Percentiles rank a stretch among this genome's conserved stretches.
Evolutionary conservation across 92 coral and sea anemone genomes (phyloP).

Genomic region (Palythoa grandiflora): DNA sequence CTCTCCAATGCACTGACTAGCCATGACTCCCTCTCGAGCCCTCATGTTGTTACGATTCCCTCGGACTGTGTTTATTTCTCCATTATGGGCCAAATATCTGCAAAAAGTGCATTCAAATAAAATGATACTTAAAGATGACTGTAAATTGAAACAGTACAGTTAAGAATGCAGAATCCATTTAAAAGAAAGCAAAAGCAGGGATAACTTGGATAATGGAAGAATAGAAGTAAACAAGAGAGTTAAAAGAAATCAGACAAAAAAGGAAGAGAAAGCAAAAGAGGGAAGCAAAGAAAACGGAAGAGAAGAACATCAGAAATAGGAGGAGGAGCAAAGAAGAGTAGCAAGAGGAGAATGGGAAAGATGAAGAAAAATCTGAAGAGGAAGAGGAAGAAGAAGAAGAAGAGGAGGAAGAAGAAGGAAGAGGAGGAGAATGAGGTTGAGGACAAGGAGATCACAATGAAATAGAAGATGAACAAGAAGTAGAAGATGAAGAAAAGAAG

Average conservation of each 20-base stretch:
- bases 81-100: constrained; percentile 97
- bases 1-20: constrained; percentile 84
- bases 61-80: constrained; percentile 95
- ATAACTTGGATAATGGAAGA: no score
- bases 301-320: background rate
- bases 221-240: background rate
- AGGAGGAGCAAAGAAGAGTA: background rate
- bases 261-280: background rate
- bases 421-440: no score
- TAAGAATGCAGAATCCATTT: background rate
- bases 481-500: no score
- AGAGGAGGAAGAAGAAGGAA: background rate
- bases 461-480: no score
- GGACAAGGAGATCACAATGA: no score
- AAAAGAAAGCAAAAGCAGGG: background rate
- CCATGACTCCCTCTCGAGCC: constrained; percentile 95
- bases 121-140: background rate
- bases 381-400: background rate
- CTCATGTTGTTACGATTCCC: constrained; percentile 98
- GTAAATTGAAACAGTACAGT: background rate
- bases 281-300: background rate
- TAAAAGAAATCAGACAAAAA: background rate
- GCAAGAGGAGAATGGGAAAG: background rate
- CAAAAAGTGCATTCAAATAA: background rate
- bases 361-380: no score